Evolutionary conservation across 2,888 invertebrate genomes (phyloP), one percentile per base, ranked within the genome.

Genomic region (Drosophila leonis): DNA sequence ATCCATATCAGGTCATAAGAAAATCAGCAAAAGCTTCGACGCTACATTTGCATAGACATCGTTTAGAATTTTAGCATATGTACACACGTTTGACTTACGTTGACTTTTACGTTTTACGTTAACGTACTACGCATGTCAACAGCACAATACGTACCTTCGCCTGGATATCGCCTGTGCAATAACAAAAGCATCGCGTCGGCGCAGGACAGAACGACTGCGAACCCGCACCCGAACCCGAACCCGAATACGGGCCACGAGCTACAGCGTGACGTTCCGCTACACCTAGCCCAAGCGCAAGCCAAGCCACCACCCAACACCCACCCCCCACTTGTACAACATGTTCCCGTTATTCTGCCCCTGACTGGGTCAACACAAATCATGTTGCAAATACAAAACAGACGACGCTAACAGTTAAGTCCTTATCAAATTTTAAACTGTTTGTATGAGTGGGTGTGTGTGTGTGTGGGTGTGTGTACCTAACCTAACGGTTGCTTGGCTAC

Each of bases 311-410:
- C 10, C 37, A 39, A 2, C 2, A 15, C 6, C 37, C 15, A 20
- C 27, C 24, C 4, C 8, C 33, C 61, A 46, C 35, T 35, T 39
- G 27, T 59, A 24, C 24, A 64, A 56, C 64, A 65, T 77, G 75
- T 64, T 64, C 48, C 44, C 60, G 63, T 76, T 68, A 64, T 68
- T 29, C 41, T 27, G 41, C 54, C 46, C 20, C 64, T 72, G 78
- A 78, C 79, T 78, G 78, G 78, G 78, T 72, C 80, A 78, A 78
- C 80, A 79, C 72, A 78, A 78, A 75, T 75, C 72, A 68, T 75
- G 75, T 78, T 78, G 79, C 51, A 64, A 63, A 51, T 41, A 56
- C 68, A 56, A 55, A 69, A 55, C 37, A 68, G 41, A 61, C 69
- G 63, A 65, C 56, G 65, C 75, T 52, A 56, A 65, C 63, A 35